Percentiles rank a stretch among this genome's conserved stretches.
Evolutionary conservation across 1,140 invertebrate genomes (phyloP).

Genomic region (Dendrolimus kikuchii): DNA sequence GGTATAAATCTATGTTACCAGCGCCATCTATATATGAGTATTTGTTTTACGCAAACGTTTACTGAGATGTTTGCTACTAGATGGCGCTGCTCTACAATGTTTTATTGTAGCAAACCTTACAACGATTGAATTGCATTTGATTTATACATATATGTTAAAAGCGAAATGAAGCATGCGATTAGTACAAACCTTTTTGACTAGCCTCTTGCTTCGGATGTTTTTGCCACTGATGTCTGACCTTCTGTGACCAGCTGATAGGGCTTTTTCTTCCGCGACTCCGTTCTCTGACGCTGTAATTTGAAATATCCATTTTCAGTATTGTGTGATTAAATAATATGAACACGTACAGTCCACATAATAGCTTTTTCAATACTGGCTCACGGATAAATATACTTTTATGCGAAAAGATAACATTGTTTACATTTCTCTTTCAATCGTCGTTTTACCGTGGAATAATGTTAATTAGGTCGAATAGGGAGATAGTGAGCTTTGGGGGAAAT

Average conservation of each 20-base stretch:
- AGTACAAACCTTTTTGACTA: slow-evolving; percentile 45
- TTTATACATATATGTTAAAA: too few species aligned
- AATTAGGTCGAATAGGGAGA: slow-evolving; percentile 14
- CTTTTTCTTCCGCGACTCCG: slow-evolving; percentile 57
- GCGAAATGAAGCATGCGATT: neutral
- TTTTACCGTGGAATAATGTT: slow-evolving; percentile 14
- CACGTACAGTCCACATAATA: neutral
- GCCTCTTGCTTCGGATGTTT: slow-evolving; percentile 49
- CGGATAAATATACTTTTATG: slow-evolving; percentile 21
- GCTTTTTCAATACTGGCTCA: neutral
- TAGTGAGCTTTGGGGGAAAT: neutral
- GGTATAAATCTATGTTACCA: too few species aligned
- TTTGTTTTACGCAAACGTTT: neutral
- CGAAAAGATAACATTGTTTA: slow-evolving; percentile 52
- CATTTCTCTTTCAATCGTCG: slow-evolving; percentile 31
- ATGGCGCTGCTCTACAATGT: slow-evolving; percentile 24
- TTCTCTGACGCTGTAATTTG: slow-evolving; percentile 53
- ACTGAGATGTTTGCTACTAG: slow-evolving; percentile 7
- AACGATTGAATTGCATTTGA: slow-evolving; percentile 1
- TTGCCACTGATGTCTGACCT: slow-evolving; percentile 67
- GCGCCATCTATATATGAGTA: neutral
- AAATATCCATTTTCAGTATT: slow-evolving; percentile 20
- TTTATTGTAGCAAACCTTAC: neutral
- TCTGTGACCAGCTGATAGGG: slow-evolving; percentile 67
- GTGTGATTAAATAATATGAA: neutral